These are phyloP conservation scores for Steromphala cineraria DNA, from an alignment of 2,888 invertebrate species.

Conservation along the genomic window DNA sequence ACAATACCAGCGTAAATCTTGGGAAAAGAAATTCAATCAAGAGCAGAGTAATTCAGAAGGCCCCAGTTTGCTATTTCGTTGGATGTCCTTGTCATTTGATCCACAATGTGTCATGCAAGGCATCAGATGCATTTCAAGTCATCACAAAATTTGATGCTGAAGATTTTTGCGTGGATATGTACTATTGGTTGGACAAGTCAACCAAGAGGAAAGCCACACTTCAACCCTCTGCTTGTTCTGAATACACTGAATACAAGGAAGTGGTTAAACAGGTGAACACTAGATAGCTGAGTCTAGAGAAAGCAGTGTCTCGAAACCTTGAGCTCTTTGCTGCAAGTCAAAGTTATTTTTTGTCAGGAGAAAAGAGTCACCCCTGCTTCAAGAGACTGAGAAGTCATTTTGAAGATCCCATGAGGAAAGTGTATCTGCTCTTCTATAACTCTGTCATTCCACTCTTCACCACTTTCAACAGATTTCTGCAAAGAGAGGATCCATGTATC, in stretches of 20 bases:
- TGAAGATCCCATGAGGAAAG: not conserved
- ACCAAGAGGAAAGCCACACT: not conserved
- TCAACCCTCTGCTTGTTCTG: not conserved
- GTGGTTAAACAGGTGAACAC: not conserved
- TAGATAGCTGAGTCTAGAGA: not conserved
- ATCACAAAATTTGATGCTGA: too few species aligned
- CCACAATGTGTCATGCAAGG: too few species aligned
- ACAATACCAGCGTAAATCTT: conserved; percentile 22
- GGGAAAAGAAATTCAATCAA: conserved; percentile 7
- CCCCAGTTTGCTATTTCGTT: not conserved
- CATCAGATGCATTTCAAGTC: too few species aligned
- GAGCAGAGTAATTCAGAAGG: not conserved
- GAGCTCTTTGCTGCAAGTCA: not conserved
- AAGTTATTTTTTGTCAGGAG: not conserved
- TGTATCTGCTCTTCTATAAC: not conserved
- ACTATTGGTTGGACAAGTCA: too few species aligned
- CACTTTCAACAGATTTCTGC: too few species aligned
- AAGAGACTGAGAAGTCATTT: not conserved
- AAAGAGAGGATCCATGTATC: too few species aligned
- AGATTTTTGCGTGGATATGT: too few species aligned
- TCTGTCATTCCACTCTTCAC: not conserved
- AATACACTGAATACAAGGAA: too few species aligned
- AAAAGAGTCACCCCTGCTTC: not conserved
- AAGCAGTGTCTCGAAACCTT: not conserved
- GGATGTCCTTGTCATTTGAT: too few species aligned